Base-by-base conservation (phyloP, 2,888 invertebrate species). In the Himalopsyche kuldschensis region DNA sequence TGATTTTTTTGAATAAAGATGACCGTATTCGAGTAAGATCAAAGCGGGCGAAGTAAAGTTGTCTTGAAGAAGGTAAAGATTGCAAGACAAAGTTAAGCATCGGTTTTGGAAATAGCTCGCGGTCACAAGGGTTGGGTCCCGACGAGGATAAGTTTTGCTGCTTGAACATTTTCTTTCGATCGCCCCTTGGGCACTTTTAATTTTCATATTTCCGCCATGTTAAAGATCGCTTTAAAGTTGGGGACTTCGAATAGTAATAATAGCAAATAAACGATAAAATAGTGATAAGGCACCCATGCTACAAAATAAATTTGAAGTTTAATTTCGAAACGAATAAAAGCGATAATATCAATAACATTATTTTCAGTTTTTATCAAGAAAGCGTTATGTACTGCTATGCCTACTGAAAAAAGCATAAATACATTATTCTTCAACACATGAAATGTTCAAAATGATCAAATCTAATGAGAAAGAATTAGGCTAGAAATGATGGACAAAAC, bases 121-220 rank as follows among this genome's bases (percentile, higher is more conserved):
- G 76, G 76, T 76, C 76, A 76, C 35, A 32, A 32, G 76, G 76
- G 76, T 32, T 76, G 76, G 35, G n/a, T n/a, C 69, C 69, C 69
- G 30, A 35, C 76, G 20, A 32, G 32, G 35, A 35, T 35, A 76
- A 32, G 32, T 76, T 76, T 35, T 31, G 30, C 76, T 76, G 35
- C 76, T 35, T 76, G 8, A 76, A 41, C 76, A 69, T 69, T 69
- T 69, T 76, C 76, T 76, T 76, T 76, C 76, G 41, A 76, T 76
- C 76, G 41, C 41, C 76, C 76, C 76, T 24, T 20, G 41, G 76
- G 76, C 76, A 35, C 76, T 76, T 76, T 76, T 76, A 76, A 76
- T 76, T 76, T 76, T 41, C 76, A 76, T 41, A 41, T 76, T 76
- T 69, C 69, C 69, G 30, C 69, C 69, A 27, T 69, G 69, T 11